A percentile compares a stretch with the other conserved stretches of the same genome.
These are phyloP conservation scores for Mus minutoides DNA, from an alignment of 2,797 vertebrate genomes.

Conservation along the genomic window DNA sequence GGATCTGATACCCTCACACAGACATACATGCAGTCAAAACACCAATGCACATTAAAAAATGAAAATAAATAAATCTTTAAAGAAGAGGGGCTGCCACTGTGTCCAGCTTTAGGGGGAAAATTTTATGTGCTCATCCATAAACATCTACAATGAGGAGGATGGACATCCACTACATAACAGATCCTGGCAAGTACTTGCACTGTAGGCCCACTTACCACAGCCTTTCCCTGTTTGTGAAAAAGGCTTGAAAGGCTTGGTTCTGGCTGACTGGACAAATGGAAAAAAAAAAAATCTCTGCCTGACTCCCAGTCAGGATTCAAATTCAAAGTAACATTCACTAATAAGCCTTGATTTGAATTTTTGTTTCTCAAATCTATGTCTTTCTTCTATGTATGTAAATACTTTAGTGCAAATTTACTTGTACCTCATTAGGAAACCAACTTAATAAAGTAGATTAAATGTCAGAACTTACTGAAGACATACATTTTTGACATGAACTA, in stretches of 20 bases:
- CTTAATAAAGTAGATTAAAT: slow-evolving; percentile 54
- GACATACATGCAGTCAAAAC: neutral
- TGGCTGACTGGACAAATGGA: neutral
- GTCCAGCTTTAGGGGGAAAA: neutral
- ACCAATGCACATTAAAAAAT: neutral
- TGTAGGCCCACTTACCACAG: slow-evolving; percentile 28
- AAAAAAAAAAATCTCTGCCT: slow-evolving; percentile 3
- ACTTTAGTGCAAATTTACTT: slow-evolving; percentile 54
- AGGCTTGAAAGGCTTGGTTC: slow-evolving; percentile 24
- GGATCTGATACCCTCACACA: neutral
- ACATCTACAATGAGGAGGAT: neutral
- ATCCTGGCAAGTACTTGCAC: slow-evolving; percentile 1
- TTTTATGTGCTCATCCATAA: slow-evolving; percentile 37
- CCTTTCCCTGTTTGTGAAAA: slow-evolving; percentile 43
- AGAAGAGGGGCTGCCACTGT: neutral
- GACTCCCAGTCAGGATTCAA: slow-evolving; percentile 1
- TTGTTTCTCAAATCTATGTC: neutral
- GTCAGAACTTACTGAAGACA: slow-evolving; percentile 28
- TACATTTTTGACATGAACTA: slow-evolving; percentile 37
- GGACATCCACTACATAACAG: neutral
- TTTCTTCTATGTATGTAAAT: slow-evolving; percentile 33
- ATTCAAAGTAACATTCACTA: neutral
- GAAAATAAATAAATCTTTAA: neutral
- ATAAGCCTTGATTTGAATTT: slow-evolving; percentile 16
- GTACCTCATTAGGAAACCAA: slow-evolving; percentile 25